Evolutionary conservation across 2,797 vertebrate genomes (phyloP), one percentile per base, ranked within the genome.

Genomic region (Sitta carolinensis): DNA sequence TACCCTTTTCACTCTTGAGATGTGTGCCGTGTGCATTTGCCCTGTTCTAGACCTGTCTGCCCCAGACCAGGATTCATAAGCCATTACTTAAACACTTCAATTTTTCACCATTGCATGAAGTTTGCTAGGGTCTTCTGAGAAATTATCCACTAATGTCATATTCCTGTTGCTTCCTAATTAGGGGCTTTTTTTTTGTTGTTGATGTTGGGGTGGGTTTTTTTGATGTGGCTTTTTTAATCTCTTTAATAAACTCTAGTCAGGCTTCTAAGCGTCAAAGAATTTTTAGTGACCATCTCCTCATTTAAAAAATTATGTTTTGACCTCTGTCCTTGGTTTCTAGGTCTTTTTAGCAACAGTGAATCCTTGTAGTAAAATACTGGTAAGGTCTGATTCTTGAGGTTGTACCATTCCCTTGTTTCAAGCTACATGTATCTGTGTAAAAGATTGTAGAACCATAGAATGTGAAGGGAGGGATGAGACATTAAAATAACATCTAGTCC

Each of bases 171-270:
- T 74, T 83, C 34, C 11, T 27, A 72, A 27, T 4, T 1, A 47
- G 1, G 1, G 36, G 2, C 0, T 4, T 6, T 34, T 20, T 20
- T 38, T 12, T 13, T 55, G 8, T 40, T 57, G 3, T 14, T 84
- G 13, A 23, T 54, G 3, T 18, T 22, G 2, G 5, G 7, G 5
- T 4, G 3, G 14, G 1, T 29, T 34, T 43, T 43, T 43, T 43
- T 66, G 7, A 20, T 48, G 13, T 4, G 2, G 1, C 1, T 8
- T 70, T 51, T 7, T 36, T 20, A 45, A 50, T 5, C 2, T 63
- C 25, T 21, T 57, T 17, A 83, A 4, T 13, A 75, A 50, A 61
- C 0, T 43, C 4, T 30, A 55, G 10, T 42, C 11, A 76, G 2
- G 36, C n/a, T 70, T 89, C 15, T 4, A 68, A 15, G 16, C 13